Base-by-base conservation (phyloP, 30 jellyfish, hydroid and myxozoan species). In the Aurelia aurita complex sp. Pacific region DNA sequence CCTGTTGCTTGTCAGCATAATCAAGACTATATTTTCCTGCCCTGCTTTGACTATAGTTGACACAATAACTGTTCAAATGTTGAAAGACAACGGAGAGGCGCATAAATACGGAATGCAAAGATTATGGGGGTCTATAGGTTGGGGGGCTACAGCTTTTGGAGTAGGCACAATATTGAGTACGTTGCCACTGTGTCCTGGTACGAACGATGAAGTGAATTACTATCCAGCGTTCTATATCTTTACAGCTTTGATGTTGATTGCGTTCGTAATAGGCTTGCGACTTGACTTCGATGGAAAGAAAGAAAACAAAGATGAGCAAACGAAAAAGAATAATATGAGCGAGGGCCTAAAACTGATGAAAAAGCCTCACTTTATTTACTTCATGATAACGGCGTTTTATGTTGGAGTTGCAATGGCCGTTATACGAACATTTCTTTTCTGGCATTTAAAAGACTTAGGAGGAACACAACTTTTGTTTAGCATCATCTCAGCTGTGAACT, bases 111-210 rank as follows among this genome's bases (percentile, higher is more conserved):
- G 98, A 5, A 81, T 81, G 89, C 98, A 92, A 62, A 64, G 98
- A 43, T 86, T 92, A n/a, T 92, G 98, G 98, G 98, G 98, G 57
- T 59, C 98, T 12, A 72, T 92, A 8, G 98, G 98, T 14, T 92
- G 97, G 97, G 98, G 98, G 19, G 19, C 85, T 8, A 87, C 96
- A 3, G 86, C 98, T 17, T 92, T 92, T 81, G 97, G 97, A 6
- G 98, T 92, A 16, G 98, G 98, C 13, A 95, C 98, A 5, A 73
- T 87, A 62, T 73, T 92, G 12, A 88, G 97, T 23, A 54, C 82
- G 73, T 80, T 92, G 19, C 97, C 98, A 1, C 77, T 92, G 1
- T 92, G 98, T 38, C 98, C 98, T 9, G 98, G 98, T 17, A 87
- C 63, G 53, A 92, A 92, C 78, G 85, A 87, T 67, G 98, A 92